Evolutionary conservation across 2,888 invertebrate genomes (phyloP).

Genomic region (Incurvaria masculella): DNA sequence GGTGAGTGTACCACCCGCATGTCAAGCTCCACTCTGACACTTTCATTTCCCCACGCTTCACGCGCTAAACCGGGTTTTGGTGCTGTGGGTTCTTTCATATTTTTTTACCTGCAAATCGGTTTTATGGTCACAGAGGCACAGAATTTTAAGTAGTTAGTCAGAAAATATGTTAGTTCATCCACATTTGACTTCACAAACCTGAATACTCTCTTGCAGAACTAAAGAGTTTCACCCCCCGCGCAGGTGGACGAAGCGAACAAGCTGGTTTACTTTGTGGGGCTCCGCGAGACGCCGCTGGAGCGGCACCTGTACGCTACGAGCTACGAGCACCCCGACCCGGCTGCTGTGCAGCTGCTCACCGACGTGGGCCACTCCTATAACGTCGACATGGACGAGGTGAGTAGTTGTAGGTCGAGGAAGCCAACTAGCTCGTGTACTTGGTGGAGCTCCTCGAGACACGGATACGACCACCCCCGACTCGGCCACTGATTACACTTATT

Average conservation of each 20-base stretch:
- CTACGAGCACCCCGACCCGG: slow-evolving; percentile 55
- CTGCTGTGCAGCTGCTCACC: slow-evolving; percentile 73
- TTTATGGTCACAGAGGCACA: too few species aligned
- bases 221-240: neutral
- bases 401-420: slow-evolving; percentile 9
- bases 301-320: slow-evolving; percentile 89
- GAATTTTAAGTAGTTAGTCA: too few species aligned
- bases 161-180: too few species aligned
- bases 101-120: too few species aligned
- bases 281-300: slow-evolving; percentile 88
- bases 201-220: too few species aligned
- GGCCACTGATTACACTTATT: too few species aligned
- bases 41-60: too few species aligned
- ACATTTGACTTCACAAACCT: too few species aligned
- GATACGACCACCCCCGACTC: too few species aligned
- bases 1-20: slow-evolving; percentile 49
- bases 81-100: too few species aligned
- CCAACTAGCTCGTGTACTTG: slow-evolving; percentile 2
- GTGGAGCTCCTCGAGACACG: neutral
- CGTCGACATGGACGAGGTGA: slow-evolving; percentile 75
- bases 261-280: slow-evolving; percentile 87
- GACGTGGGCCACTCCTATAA: slow-evolving; percentile 82
- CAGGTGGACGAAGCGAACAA: slow-evolving; percentile 69
- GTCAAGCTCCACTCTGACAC: too few species aligned
- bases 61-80: too few species aligned